A percentile compares a stretch with the other conserved stretches of the same genome.
These are phyloP conservation scores for Colostygia pectinataria DNA, from an alignment of 2,888 invertebrate species.

Conservation along the genomic window DNA sequence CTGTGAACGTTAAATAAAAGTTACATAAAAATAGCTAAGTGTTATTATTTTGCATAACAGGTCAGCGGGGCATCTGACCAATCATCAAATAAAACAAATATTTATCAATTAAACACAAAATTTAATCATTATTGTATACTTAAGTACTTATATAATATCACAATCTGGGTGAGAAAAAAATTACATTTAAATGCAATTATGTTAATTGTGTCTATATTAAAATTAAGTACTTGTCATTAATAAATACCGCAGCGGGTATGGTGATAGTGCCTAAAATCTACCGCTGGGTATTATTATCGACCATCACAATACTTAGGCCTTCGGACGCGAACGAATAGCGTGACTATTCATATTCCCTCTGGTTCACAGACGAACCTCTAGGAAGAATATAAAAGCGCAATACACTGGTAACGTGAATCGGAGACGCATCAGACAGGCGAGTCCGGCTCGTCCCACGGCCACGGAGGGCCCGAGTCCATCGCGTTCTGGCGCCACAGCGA, in stretches of 20 bases:
- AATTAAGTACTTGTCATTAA: constrained; percentile 42
- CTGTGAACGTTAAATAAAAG: constrained; percentile 44
- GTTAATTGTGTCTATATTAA: constrained; percentile 42
- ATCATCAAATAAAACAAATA: constrained; percentile 13
- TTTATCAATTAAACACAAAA: constrained; percentile 25
- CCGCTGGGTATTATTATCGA: constrained; percentile 19
- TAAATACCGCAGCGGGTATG: constrained; percentile 23
- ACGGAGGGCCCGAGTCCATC: constrained; percentile 71
- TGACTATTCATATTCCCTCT: not conserved
- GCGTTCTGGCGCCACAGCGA: constrained; percentile 79
- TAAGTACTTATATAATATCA: constrained; percentile 54
- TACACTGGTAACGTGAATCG: constrained; percentile 14
- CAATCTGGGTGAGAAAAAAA: constrained; percentile 53
- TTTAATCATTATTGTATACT: constrained; percentile 48
- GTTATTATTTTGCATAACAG: not conserved
- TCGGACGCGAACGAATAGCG: constrained; percentile 15
- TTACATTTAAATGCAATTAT: constrained; percentile 62
- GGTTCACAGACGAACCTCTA: constrained; percentile 1
- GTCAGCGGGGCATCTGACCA: not conserved
- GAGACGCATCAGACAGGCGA: constrained; percentile 64
- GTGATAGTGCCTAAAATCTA: constrained; percentile 17
- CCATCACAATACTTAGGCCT: constrained; percentile 16
- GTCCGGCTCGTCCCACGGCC: constrained; percentile 79
- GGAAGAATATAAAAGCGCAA: constrained; percentile 20
- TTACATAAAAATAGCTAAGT: constrained; percentile 25